Evolutionary conservation across 1,140 invertebrate species (phyloP).

Genomic region (Euborellia annulipes): DNA sequence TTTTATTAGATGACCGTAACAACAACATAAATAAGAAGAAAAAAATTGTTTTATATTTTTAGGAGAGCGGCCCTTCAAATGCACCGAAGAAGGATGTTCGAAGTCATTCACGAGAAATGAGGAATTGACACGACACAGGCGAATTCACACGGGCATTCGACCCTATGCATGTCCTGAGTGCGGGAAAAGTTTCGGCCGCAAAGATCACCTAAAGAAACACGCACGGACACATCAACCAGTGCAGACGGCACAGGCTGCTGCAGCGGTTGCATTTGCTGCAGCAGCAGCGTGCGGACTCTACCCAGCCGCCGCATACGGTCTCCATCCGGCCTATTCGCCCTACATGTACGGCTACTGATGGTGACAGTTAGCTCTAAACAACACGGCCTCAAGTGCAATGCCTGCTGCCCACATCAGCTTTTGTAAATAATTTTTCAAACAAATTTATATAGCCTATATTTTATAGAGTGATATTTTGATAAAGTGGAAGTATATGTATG

Average conservation of each 20-base stretch:
- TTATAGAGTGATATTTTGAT: no score
- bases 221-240: constrained; percentile 44
- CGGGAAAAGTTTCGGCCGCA: constrained; percentile 73
- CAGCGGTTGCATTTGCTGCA: constrained; percentile 7
- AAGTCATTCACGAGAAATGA: constrained; percentile 88
- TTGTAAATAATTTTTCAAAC: no score
- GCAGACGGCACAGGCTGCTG: neutral
- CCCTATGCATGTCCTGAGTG: constrained; percentile 66
- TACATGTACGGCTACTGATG: no score
- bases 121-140: constrained; percentile 76
- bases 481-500: no score
- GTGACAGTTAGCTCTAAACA: no score
- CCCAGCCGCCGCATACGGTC: no score
- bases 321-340: no score
- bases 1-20: neutral
- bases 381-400: no score
- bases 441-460: no score
- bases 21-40: neutral
- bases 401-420: no score
- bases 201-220: constrained; percentile 78
- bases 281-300: constrained; percentile 6
- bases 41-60: constrained; percentile 22
- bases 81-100: constrained; percentile 64
- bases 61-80: constrained; percentile 76
- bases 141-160: constrained; percentile 72